Percentiles rank a stretch among this genome's conserved stretches.
phyloP scores from a whole-genome alignment of 2,797 vertebrate genomes.

The Pipistrellus pipistrellus region DNA sequence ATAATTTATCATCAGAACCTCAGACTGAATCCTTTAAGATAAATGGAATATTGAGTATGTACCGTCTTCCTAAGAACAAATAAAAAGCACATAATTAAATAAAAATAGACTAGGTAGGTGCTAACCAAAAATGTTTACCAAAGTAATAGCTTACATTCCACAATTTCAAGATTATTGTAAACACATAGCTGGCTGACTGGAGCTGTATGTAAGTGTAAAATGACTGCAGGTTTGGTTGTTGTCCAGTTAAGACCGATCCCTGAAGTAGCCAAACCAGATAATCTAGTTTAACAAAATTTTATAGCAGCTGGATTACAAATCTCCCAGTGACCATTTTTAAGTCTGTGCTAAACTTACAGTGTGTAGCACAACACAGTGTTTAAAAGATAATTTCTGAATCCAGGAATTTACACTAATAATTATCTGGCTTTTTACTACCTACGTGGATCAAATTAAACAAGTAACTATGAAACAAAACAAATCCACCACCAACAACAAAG shows the following conservation, averaged over 20 bases:
- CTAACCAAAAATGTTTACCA: constrained; percentile 16
- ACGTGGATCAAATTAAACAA: constrained; percentile 66
- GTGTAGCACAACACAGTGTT: background rate
- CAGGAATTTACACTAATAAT: constrained; percentile 74
- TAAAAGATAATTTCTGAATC: constrained; percentile 64
- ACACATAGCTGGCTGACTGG: background rate
- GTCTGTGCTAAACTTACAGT: constrained; percentile 58
- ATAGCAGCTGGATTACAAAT: constrained; percentile 64
- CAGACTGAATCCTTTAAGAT: constrained; percentile 12
- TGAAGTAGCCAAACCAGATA: constrained; percentile 71
- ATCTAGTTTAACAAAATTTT: constrained; percentile 58
- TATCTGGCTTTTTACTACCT: constrained; percentile 67
- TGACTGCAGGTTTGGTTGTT: background rate
- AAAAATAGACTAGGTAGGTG: background rate
- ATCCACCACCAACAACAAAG: background rate
- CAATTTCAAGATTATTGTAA: constrained; percentile 36
- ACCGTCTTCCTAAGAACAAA: constrained; percentile 13
- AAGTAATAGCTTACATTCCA: constrained; percentile 49
- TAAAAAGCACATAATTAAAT: constrained; percentile 8
- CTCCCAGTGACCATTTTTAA: constrained; percentile 59
- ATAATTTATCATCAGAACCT: background rate
- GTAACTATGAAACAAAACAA: constrained; percentile 26
- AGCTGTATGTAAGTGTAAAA: background rate
- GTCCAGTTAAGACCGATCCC: background rate
- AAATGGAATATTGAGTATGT: background rate